Evolutionary conservation across 1,140 invertebrate species (phyloP), one percentile per base, ranked within the genome.

Genomic region (Heliconius congener): DNA sequence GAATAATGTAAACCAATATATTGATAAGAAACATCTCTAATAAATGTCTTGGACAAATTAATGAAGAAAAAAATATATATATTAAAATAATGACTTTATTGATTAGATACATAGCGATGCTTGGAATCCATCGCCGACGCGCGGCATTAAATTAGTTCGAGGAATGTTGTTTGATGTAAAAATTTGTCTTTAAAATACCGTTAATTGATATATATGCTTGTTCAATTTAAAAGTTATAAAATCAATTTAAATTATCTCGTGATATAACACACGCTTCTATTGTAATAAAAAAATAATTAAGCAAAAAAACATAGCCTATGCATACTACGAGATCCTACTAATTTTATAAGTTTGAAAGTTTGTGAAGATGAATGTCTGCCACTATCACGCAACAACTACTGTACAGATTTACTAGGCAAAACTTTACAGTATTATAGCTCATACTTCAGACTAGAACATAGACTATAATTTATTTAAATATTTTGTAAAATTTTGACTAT

Each of bases 71-170:
- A 75, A 60, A 46, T 3, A 66, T 27, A 66, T 66, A 60, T 60
- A 66, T 66, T 42, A 60, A 60, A 76, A 76, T 71, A 70, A 76
- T 46, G 23, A 75, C 39, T 66, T 60, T 66, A 76, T 70, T 42
- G 55, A 60, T 75, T 70, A 70, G 57, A 57, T 42, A 39, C 37
- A 37, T 46, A 16, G 74, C 60, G 60, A 70, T 50, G 74, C 34
- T 46, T 70, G 42, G 60, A 76, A 70, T 76, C 46, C 23, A 39
- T 55, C 39, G 74, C 3, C 42, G 39, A 74, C 60, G 60, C 60
- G 60, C 60, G 60, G 60, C 30, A 37, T 42, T 66, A 66, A 76
- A 76, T 76, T 76, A 76, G 23, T 76, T 66, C 42, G 42, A 76
- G 37, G 39, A 71, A 76, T 70, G 37, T 76, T 71, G 74, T 30